A percentile compares a stretch with the other conserved stretches of the same genome.
phyloP scores from a whole-genome alignment of 1,140 invertebrate genomes.

The Drosophila mayri region DNA sequence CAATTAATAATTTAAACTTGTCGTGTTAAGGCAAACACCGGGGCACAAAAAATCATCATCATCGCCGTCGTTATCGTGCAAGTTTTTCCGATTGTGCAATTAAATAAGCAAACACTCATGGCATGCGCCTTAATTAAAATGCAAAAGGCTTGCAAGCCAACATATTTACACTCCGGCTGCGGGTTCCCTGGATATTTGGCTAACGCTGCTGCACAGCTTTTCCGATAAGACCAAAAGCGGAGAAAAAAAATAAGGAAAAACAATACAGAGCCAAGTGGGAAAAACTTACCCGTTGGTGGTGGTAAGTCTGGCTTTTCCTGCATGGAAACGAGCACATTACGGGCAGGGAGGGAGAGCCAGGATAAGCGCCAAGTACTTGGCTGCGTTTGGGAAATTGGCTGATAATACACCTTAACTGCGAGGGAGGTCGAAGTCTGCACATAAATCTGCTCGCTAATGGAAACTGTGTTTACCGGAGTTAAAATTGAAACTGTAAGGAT shows the following conservation, averaged over 20 bases:
- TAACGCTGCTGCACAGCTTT: conserved; percentile 37
- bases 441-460: conserved; percentile 42
- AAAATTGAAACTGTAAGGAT: conserved; percentile 9
- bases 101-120: conserved; percentile 75
- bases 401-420: conserved; percentile 57
- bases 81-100: conserved; percentile 77
- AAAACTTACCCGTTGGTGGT: conserved; percentile 15
- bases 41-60: conserved; percentile 50
- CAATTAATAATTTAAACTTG: conserved; percentile 75
- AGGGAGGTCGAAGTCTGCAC: conserved; percentile 18
- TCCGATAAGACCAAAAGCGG: conserved; percentile 42
- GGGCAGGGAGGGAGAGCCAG: conserved; percentile 16
- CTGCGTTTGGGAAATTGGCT: conserved; percentile 62
- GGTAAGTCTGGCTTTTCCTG: conserved; percentile 38
- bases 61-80: conserved; percentile 3
- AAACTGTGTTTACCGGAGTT: conserved; percentile 25
- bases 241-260: conserved; percentile 5
- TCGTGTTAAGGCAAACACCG: conserved; percentile 77
- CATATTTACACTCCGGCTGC: conserved; percentile 52
- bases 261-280: conserved; percentile 6
- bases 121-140: conserved; percentile 74
- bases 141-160: conserved; percentile 54
- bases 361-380: conserved; percentile 50
- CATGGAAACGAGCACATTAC: conserved; percentile 57
- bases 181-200: conserved; percentile 35